Percentiles rank a stretch among this genome's conserved stretches.
Evolutionary conservation across 2,113 vertebrate genomes (phyloP).

Genomic region (Neodon shergylaensis): DNA sequence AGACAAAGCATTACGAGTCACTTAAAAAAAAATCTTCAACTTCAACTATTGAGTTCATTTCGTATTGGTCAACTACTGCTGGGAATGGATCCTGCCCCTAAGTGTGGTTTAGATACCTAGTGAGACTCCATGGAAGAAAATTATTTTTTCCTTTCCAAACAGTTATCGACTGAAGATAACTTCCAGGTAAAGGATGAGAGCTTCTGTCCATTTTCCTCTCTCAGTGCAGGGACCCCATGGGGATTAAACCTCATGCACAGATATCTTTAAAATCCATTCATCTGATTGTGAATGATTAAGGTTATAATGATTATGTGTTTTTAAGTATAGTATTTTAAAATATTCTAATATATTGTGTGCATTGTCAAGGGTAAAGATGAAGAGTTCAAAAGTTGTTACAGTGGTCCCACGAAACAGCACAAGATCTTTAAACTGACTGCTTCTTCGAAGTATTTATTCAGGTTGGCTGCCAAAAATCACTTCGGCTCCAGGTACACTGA

Average conservation of each 20-base stretch:
- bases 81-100: neutral
- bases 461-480: slow-evolving; percentile 89
- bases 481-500: slow-evolving; percentile 86
- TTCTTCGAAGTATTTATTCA: slow-evolving; percentile 87
- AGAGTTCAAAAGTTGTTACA: slow-evolving; percentile 89
- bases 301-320: neutral
- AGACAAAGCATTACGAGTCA: neutral
- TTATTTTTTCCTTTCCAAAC: neutral
- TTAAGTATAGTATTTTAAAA: slow-evolving; percentile 1
- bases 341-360: slow-evolving; percentile 20
- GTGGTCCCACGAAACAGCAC: slow-evolving; percentile 88
- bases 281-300: neutral
- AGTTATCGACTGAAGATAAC: neutral
- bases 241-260: neutral
- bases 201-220: neutral
- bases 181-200: neutral
- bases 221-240: neutral
- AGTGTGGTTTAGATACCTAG: neutral
- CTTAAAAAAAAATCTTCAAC: neutral
- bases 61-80: neutral
- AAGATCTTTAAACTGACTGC: slow-evolving; percentile 86
- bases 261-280: neutral
- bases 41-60: neutral
- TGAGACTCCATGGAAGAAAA: neutral
- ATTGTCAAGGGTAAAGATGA: slow-evolving; percentile 84